Conservation (phyloP, 2,113 vertebrate genomes). For the Canis aureus region DNA sequence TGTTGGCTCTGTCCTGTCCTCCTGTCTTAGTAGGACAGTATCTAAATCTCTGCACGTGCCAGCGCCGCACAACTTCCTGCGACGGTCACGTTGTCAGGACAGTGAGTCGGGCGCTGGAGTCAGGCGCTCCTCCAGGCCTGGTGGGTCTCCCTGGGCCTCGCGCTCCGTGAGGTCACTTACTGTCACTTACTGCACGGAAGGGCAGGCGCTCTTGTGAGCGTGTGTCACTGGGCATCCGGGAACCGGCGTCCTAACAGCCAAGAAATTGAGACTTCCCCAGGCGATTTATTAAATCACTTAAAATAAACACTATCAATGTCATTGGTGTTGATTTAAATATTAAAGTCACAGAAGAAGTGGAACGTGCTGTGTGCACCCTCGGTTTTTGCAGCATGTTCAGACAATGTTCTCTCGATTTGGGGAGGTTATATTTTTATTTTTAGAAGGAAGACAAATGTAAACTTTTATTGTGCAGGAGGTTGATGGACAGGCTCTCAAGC, state of each 20-base stretch:
- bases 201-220: neutral
- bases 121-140: neutral
- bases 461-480: neutral
- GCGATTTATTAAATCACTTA: constrained; percentile 53
- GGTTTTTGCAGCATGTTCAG: neutral
- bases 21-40: neutral
- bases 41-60: neutral
- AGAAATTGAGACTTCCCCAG: constrained; percentile 48
- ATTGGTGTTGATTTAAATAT: constrained; percentile 8
- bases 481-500: neutral
- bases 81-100: neutral
- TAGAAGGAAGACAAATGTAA: constrained; percentile 9
- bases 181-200: neutral
- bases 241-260: neutral
- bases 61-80: neutral
- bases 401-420: constrained; percentile 1
- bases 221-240: neutral
- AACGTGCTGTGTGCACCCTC: neutral
- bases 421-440: constrained; percentile 48
- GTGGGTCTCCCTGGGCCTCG: neutral
- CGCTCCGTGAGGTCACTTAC: neutral
- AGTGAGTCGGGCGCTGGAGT: neutral
- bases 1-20: neutral
- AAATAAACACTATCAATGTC: constrained; percentile 18
- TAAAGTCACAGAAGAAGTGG: constrained; percentile 30